phyloP scores from a whole-genome alignment of 2,113 vertebrate species.

The Python bivittatus region DNA sequence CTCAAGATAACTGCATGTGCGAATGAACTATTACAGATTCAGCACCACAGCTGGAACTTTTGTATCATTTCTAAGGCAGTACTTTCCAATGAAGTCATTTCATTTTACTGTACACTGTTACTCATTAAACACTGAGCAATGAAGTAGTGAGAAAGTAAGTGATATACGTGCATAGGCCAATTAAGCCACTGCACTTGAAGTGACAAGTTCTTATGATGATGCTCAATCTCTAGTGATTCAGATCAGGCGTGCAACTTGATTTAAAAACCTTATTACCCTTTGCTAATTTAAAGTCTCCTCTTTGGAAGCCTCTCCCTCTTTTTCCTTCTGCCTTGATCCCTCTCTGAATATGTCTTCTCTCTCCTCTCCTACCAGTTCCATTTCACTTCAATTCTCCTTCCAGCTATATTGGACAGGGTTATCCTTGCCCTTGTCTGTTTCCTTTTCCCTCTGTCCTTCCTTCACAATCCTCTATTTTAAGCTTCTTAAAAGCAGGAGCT shows the following conservation, averaged over 20 bases:
- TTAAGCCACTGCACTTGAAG: not conserved
- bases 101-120: not conserved
- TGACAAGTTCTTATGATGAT: not conserved
- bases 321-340: not conserved
- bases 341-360: not conserved
- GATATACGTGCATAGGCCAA: not conserved
- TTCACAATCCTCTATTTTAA: not conserved
- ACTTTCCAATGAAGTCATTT: not conserved
- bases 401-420: not conserved
- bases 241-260: not conserved
- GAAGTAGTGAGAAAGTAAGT: not conserved
- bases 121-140: constrained; percentile 11
- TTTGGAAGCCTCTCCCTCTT: not conserved
- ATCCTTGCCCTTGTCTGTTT: not conserved
- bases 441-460: not conserved
- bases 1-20: not conserved
- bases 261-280: not conserved
- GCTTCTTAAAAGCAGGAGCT: not conserved
- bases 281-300: not conserved
- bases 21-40: not conserved
- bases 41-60: not conserved
- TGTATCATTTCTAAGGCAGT: not conserved
- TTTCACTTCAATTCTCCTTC: not conserved
- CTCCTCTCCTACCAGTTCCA: not conserved
- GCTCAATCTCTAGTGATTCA: not conserved